Evolutionary conservation across 2,113 vertebrate genomes (phyloP).

Genomic region (Leucosticte australis): DNA sequence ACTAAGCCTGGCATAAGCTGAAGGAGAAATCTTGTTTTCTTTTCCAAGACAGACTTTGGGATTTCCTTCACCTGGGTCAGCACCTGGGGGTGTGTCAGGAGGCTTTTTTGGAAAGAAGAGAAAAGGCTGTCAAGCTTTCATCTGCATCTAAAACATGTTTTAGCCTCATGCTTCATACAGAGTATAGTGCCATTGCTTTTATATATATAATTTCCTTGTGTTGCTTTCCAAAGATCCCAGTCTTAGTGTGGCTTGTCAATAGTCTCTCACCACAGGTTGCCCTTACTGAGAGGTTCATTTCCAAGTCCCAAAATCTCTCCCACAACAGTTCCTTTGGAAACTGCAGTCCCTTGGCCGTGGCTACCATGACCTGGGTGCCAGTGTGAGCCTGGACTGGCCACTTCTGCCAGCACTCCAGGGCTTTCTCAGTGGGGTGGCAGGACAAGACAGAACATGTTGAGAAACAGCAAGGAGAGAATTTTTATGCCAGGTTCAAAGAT

Average conservation of each 20-base stretch:
- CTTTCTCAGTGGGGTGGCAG: background rate
- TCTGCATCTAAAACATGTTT: background rate
- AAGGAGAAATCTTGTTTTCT: background rate
- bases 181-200: background rate
- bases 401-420: background rate
- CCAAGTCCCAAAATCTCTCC: background rate
- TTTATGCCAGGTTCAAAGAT: conserved; percentile 9
- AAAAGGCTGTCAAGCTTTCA: background rate
- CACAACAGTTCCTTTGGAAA: background rate
- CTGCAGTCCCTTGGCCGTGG: background rate
- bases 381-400: background rate
- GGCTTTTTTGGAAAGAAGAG: background rate
- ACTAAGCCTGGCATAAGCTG: background rate
- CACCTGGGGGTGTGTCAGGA: background rate
- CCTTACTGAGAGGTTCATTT: background rate
- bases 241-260: background rate
- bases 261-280: background rate
- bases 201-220: background rate
- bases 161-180: background rate
- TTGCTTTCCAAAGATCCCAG: background rate
- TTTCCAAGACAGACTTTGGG: background rate
- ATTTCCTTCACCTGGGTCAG: background rate
- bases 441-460: conserved; percentile 27
- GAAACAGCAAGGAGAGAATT: background rate
- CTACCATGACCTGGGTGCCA: fast-evolving